Evolutionary conservation across 2,888 invertebrate species (phyloP).

Genomic region (Erebia palarica): DNA sequence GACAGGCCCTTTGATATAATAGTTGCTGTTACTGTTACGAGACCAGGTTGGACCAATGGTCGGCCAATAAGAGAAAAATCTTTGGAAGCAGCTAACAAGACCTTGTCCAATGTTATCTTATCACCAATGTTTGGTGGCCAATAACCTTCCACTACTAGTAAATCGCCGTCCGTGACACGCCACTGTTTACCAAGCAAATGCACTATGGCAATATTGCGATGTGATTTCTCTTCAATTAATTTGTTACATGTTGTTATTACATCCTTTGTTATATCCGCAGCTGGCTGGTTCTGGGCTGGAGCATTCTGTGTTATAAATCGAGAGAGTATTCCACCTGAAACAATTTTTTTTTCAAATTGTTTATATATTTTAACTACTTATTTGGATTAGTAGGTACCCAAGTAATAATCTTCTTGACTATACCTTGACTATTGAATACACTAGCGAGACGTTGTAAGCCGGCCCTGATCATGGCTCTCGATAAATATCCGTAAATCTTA

Average conservation of each 20-base stretch:
- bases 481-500: slow-evolving; percentile 26
- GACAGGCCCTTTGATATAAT: slow-evolving; percentile 92
- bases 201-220: slow-evolving; percentile 91
- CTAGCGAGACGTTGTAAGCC: slow-evolving; percentile 62
- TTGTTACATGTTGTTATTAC: slow-evolving; percentile 85
- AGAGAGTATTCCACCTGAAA: slow-evolving; percentile 67
- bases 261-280: slow-evolving; percentile 65
- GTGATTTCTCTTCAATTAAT: slow-evolving; percentile 81
- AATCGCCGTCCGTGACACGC: slow-evolving; percentile 92
- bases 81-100: slow-evolving; percentile 88
- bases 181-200: slow-evolving; percentile 92
- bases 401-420: slow-evolving; percentile 5
- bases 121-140: slow-evolving; percentile 93
- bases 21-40: slow-evolving; percentile 90
- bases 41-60: slow-evolving; percentile 88
- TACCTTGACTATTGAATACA: slow-evolving; percentile 62
- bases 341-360: neutral
- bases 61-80: slow-evolving; percentile 92
- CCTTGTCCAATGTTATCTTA: slow-evolving; percentile 90
- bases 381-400: no score
- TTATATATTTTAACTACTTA: neutral
- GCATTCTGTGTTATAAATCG: slow-evolving; percentile 62
- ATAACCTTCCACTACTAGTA: slow-evolving; percentile 90
- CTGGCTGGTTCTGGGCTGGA: slow-evolving; percentile 52
- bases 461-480: slow-evolving; percentile 62